Base-by-base conservation (phyloP, 1,140 invertebrate species). In the Magallana gigas region DNA sequence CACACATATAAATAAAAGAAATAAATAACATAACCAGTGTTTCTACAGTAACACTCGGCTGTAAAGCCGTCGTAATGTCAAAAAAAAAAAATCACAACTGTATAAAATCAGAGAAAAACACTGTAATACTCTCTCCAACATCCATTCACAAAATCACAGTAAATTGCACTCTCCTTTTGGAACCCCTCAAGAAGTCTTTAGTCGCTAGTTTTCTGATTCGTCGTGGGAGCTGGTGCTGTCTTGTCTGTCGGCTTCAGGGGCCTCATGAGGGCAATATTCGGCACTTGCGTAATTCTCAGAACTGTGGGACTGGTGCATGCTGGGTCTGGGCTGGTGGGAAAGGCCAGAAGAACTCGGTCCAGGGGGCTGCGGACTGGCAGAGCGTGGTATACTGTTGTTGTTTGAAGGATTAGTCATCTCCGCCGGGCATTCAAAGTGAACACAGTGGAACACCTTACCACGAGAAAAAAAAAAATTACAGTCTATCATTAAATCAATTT, bases 351-450 rank as follows among this genome's bases (percentile, higher is more conserved):
- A 84, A 86, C 87, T 71, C 7, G 57, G 68, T 57, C 58, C 85
- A 16, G 85, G 12, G 85, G 86, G 23, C 76, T 80, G 56, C 23
- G 48, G 71, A 64, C 86, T 64, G 81, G 87, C 85, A 83, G 84
- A 58, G 82, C 80, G 36, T 64, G 83, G 12, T 85, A 88, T 56
- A 84, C 87, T 86, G 81, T 84, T n/a, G 87, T 84, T 57, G 84
- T 87, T 11, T 76, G 88, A 36, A 29, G 18, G 36, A 81, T 62
- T 76, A 7, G 88, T 85, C 18, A 83, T 88, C 76, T 93, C 92
- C 14, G 92, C 92, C 12, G 98, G 98, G 94, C 98, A 99, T 95
- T 99, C 99, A 94, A 99, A 97, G 95, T 99, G 98, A 56, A 99
- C 98, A 94, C 98, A 98, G 94, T 99, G 99, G 94, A 99, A 99